Conservation (phyloP, 2,888 invertebrate species). For the Ennomos erosarius region DNA sequence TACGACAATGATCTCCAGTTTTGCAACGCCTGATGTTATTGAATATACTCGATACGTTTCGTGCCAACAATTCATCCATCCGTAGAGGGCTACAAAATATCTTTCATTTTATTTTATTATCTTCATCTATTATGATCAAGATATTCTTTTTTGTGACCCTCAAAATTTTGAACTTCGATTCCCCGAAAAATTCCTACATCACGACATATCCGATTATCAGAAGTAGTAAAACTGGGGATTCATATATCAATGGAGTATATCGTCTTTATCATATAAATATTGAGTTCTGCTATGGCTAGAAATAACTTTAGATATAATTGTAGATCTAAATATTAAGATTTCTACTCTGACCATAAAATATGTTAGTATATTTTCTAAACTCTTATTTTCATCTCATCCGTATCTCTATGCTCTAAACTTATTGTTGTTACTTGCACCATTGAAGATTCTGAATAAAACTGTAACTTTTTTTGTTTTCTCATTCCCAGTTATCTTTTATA, state of each 20-base stretch:
- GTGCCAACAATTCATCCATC: background rate
- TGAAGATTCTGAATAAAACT: too few relatives aligned
- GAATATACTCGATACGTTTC: background rate
- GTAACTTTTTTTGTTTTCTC: too few relatives aligned
- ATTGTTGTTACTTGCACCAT: constrained; percentile 32
- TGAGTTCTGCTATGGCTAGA: constrained; percentile 40
- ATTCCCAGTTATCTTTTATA: too few relatives aligned
- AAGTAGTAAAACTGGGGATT: constrained; percentile 14
- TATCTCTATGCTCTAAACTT: constrained; percentile 62
- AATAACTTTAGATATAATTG: constrained; percentile 41
- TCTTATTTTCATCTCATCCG: constrained; percentile 75
- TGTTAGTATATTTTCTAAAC: constrained; percentile 50
- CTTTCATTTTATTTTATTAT: too few relatives aligned
- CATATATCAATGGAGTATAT: background rate
- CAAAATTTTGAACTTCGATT: too few relatives aligned
- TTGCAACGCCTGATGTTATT: constrained; percentile 10
- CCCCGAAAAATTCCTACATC: too few relatives aligned
- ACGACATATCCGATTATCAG: background rate
- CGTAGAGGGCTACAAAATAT: background rate
- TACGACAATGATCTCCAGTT: constrained; percentile 9
- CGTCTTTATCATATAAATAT: constrained; percentile 21
- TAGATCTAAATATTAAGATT: constrained; percentile 59
- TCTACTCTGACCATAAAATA: constrained; percentile 65
- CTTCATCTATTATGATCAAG: too few relatives aligned
- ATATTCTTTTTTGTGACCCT: too few relatives aligned